Evolutionary conservation across 1,140 invertebrate species (phyloP).

Genomic region (Wiebesia pumilae): DNA sequence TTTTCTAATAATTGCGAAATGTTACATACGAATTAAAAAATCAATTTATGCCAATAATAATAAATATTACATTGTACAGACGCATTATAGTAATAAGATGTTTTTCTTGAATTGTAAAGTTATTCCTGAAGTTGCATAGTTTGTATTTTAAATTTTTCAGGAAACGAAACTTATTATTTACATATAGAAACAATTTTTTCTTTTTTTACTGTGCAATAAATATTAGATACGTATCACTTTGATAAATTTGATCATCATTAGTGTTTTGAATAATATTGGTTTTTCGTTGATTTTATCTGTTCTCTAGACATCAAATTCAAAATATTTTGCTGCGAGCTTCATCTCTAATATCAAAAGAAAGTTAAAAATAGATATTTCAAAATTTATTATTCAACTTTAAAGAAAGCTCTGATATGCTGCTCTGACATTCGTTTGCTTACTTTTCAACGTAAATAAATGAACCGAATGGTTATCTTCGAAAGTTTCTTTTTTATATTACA

Average conservation of each 20-base stretch:
- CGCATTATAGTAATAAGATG: too few species aligned
- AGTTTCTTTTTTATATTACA: not conserved
- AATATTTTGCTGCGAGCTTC: not conserved
- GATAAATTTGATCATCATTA: not conserved
- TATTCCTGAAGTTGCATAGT: too few species aligned
- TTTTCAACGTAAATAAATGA: not conserved
- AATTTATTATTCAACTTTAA: not conserved
- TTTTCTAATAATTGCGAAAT: too few species aligned
- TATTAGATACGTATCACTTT: not conserved
- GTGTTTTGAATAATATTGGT: not conserved
- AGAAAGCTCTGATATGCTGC: too few species aligned
- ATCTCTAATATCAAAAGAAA: conserved; percentile 18
- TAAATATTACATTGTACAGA: too few species aligned
- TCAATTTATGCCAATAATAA: too few species aligned
- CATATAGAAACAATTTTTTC: not conserved
- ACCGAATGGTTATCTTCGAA: not conserved
- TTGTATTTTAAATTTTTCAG: too few species aligned
- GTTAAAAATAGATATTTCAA: not conserved
- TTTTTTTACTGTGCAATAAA: not conserved
- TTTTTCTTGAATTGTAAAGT: too few species aligned
- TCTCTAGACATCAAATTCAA: not conserved
- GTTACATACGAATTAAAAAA: too few species aligned
- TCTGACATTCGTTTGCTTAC: not conserved
- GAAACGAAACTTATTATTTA: too few species aligned
- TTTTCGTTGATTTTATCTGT: not conserved